A percentile compares a stretch with the other conserved stretches of the same genome.
Evolutionary conservation across 2,113 vertebrate species (phyloP).

Genomic region (Antechinus stuartii): DNA sequence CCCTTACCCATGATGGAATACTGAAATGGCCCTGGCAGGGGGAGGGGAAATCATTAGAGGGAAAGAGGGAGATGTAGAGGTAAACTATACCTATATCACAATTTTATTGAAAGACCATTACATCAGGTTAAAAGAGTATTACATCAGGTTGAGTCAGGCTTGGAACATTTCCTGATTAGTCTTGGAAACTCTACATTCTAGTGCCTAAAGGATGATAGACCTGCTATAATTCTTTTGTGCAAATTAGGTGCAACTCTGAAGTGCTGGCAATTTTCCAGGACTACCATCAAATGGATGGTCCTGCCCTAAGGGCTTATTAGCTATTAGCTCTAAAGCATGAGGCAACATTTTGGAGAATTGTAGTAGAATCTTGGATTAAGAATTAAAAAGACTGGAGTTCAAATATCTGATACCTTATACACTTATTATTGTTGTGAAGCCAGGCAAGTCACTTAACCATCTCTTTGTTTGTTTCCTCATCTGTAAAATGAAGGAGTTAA

Average conservation of each 20-base stretch:
- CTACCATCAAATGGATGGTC: background rate
- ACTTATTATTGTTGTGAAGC: background rate
- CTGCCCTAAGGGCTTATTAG: background rate
- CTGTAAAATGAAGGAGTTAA: background rate
- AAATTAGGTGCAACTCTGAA: conserved; percentile 24
- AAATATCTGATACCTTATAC: background rate
- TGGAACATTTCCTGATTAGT: background rate
- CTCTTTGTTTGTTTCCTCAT: background rate
- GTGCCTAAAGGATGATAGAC: background rate
- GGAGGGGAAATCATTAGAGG: background rate
- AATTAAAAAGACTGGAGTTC: background rate
- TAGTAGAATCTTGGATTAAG: background rate
- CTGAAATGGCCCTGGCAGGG: background rate
- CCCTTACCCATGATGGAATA: conserved; percentile 27
- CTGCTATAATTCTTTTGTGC: conserved; percentile 7
- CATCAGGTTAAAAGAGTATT: background rate
- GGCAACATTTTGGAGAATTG: background rate
- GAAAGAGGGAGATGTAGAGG: background rate
- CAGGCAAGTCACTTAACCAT: background rate
- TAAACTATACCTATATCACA: background rate
- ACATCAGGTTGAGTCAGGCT: background rate
- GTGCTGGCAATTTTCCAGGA: background rate
- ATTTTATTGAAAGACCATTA: background rate
- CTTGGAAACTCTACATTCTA: background rate
- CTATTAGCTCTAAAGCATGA: background rate